Conservation (phyloP, 2,888 invertebrate genomes). For the Gerosis bhagava region DNA sequence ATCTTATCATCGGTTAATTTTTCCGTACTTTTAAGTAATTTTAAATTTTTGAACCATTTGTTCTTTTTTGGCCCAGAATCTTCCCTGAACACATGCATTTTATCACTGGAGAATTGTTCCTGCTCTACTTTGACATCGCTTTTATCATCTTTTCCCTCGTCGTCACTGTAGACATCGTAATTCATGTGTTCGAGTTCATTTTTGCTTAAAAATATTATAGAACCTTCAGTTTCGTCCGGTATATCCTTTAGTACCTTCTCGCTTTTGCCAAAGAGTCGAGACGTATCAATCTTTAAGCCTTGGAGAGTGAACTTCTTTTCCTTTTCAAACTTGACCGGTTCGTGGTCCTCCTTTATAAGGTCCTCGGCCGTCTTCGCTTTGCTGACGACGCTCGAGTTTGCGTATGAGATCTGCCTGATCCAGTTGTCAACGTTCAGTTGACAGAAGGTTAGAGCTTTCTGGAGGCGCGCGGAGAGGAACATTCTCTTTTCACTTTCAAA, state of each 20-base stretch:
- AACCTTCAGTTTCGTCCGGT: conserved; percentile 84
- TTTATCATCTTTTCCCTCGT: conserved; percentile 74
- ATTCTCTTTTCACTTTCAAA: conserved; percentile 84
- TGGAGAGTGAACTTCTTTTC: conserved; percentile 78
- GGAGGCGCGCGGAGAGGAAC: conserved; percentile 84
- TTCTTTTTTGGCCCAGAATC: conserved; percentile 78
- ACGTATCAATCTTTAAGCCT: conserved; percentile 75
- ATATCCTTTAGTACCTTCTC: conserved; percentile 78
- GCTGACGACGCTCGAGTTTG: conserved; percentile 59
- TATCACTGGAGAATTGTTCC: conserved; percentile 69
- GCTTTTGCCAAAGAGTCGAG: conserved; percentile 75
- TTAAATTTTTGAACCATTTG: conserved; percentile 86
- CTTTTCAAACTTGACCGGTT: conserved; percentile 76
- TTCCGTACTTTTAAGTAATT: conserved; percentile 73
- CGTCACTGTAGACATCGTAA: conserved; percentile 77
- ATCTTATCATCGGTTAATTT: conserved; percentile 72
- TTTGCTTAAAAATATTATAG: conserved; percentile 86
- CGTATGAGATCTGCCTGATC: conserved; percentile 84
- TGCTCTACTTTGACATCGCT: conserved; percentile 61
- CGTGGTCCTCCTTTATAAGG: conserved; percentile 78
- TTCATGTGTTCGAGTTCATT: conserved; percentile 85
- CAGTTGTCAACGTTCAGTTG: conserved; percentile 84
- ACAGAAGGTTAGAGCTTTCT: conserved; percentile 85
- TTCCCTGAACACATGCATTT: conserved; percentile 77
- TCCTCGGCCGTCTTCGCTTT: conserved; percentile 78